A percentile compares a stretch with the other conserved stretches of the same genome.
These are phyloP conservation scores for Cisticola juncidis DNA, from an alignment of 2,113 vertebrate species.

Conservation along the genomic window DNA sequence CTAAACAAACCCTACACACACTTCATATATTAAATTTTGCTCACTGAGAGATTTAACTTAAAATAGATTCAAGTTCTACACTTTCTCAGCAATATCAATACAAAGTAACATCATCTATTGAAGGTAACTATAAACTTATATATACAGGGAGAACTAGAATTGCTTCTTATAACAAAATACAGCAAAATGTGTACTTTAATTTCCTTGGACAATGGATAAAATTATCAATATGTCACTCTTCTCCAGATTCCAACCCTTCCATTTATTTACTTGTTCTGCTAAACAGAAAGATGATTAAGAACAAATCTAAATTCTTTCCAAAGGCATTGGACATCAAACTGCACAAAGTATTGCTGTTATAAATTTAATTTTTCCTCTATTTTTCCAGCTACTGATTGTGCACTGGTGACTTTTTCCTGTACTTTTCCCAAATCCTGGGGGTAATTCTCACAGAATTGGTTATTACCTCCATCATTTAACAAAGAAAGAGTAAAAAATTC, in stretches of 20 bases:
- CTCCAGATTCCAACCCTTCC: neutral
- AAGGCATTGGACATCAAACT: neutral
- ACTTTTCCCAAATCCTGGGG: neutral
- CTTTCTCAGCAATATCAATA: neutral
- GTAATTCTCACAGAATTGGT: neutral
- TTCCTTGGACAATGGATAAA: neutral
- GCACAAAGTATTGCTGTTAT: neutral
- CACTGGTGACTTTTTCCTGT: neutral
- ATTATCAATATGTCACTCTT: neutral
- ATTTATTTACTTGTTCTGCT: neutral
- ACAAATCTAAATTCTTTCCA: neutral
- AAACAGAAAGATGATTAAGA: neutral
- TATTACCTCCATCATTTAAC: neutral
- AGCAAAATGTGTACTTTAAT: neutral
- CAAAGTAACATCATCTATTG: neutral
- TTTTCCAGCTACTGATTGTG: neutral
- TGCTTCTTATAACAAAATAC: neutral
- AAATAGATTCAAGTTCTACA: neutral
- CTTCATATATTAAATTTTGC: neutral
- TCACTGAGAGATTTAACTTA: neutral
- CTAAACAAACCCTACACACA: neutral
- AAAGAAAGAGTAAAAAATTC: fast-evolving
- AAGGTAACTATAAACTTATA: neutral
- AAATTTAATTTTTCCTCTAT: neutral
- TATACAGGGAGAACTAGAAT: neutral